Evolutionary conservation across 2,888 invertebrate species (phyloP), one percentile per base, ranked within the genome.

Genomic region (Exephanes ischioxanthus): DNA sequence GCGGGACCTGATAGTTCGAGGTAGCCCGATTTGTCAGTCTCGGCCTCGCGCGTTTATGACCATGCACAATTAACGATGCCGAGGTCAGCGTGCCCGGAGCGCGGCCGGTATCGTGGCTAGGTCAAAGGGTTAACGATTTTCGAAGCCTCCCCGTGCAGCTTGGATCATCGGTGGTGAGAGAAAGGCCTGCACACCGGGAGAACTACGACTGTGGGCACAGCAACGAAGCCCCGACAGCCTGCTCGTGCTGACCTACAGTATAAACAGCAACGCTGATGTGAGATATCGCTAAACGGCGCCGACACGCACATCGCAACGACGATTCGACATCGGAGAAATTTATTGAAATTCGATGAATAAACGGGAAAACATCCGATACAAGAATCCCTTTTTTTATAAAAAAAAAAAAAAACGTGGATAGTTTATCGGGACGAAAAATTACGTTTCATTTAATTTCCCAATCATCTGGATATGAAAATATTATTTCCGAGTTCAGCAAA

Each of bases 81-180:
- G 76, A 51, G 72, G 68, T 58, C 82, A 82, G 85, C 71, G 48
- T 53, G 79, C 78, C 58, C 58, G 83, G 77, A 58, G 63, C 58
- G 41, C 58, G 45, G 67, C 77, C 48, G 37, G 26, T 70, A 55
- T 41, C 55, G 51, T 55, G 67, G 72, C 55, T 73, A 67, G 83
- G 83, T 83, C 87, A 85, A 88, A 88, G 88, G 73, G 86, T 86
- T 93, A 93, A 92, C 90, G 93, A 93, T 93, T 93, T 93, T 93
- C 89, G 93, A 93, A 93, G 93, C 93, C 92, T 76, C 92, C 89
- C 85, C 81, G 61, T 55, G 61, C 26, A 58, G 48, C 55, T 58
- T 41, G 30, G 72, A 71, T 61, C 53, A 45, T 58, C 48, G 73
- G 51, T 26, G 19, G 30, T 16, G 55, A 55, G 72, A 55, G 58